Base-by-base conservation (phyloP, 2,888 invertebrate genomes). In the Melanophora roralis region DNA sequence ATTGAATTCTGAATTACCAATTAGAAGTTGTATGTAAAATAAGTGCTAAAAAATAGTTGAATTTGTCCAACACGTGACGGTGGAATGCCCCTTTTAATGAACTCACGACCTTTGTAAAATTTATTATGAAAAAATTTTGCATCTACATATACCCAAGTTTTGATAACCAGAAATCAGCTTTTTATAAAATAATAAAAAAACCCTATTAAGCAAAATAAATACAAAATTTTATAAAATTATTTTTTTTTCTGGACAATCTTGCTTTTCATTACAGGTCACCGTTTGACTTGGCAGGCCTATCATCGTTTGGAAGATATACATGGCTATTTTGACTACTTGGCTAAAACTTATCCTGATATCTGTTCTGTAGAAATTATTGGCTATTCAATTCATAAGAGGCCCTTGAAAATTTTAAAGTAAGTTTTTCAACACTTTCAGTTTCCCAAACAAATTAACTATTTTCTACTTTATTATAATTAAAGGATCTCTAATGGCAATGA, bases 211-310 rank as follows among this genome's bases (percentile, higher is more conserved):
- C 3, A 27, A 27, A 27, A 27, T 27, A 27, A 27, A 3, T 27
- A 3, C 3, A 27, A 27, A 5, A 27, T 27, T 27, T 27, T 5
- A 27, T 27, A 27, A 27, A 27, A 27, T 27, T 47, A 3, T 16
- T 34, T 55, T 59, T 38, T 5, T 5, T 27, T 27, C 6, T 5
- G 6, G 6, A 27, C 3, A 5, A 27, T 27, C 27, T 21, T 55
- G 27, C 12, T 57, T 32, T 47, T 57, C 40, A 19, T 79, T 82
- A 8, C 80, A 90, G 90, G 90, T 73, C 89, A 90, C 79, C 88
- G 89, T n/a, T 90, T 96, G 89, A 94, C 95, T 79, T 96, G 96
- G 95, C 92, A 92, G 83, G 93, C 94, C 64, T 96, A 94, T 86
- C 94, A 96, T 86, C 92, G 94, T 0, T 87, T 95, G 23, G 89